Base-by-base conservation (phyloP, 2,113 vertebrate genomes). In the Mirza zaza region DNA sequence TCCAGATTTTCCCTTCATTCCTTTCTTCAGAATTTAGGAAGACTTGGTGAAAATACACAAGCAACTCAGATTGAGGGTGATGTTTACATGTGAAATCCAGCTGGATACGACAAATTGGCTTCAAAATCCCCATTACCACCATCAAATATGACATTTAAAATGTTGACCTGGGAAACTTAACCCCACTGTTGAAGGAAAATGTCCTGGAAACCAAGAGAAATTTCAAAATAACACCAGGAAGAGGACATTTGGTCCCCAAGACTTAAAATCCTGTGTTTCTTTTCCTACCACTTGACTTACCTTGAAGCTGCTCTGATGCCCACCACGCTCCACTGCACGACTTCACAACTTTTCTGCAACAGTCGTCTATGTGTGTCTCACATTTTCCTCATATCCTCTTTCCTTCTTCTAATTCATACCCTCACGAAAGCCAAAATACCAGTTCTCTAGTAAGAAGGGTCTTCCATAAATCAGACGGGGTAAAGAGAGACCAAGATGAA, bases 281-380 rank as follows among this genome's bases (percentile, higher is more conserved):
- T 70, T 92, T 32, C 21, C 8, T 5, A 4, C 23, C 18, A n/a
- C 75, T 3, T 50, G 3, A 29, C 34, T 63, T 8, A 34, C 29
- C 23, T 27, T 21, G n/a, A 21, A 52, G 50, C 6, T 50, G 0
- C 29, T 59, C 79, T 4, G 8, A 45, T 8, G 2, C 12, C 45
- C 14, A 8, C 8, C 6, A 8, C 8, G 5, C 3, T 18, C 9
- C 5, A 3, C 21, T 23, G 0, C 11, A 11, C 6, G 7, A 2
- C 21, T 29, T 0, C 9, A 11, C 6, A 7, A 0, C 14, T 55
- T 59, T 61, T 65, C 80, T 94, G n/a, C 21, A 75, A 6, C 8
- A 1, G 3, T 36, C 25, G 65, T 20, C 1, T 61, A 25, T 52
- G 79, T 23, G 17, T 10, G 2, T 8, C 20, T 79, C 42, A 5